Base-by-base conservation (phyloP, 2,888 invertebrate species). In the Dusona sp. region DNA sequence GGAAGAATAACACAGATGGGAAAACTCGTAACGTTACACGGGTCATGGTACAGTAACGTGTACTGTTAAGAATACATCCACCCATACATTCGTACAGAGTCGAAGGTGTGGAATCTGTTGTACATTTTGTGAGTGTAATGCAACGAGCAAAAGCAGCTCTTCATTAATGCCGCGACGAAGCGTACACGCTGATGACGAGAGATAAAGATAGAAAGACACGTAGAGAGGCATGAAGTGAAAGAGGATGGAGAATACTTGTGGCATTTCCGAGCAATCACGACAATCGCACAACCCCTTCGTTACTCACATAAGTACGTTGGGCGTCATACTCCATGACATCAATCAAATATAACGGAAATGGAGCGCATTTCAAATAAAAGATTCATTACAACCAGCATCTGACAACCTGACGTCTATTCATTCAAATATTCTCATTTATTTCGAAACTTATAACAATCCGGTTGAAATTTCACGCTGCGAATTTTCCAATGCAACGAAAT, bases 1-100 rank as follows among this genome's bases (percentile, higher is more conserved):
- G 72, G 33, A 48, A 64, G 29, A n/a, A n/a, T n/a, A 19, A 42
- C 13, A 38, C 92, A 91, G 90, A 90, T 92, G 92, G 92, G 90
- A 90, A 91, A 90, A 91, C 88, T 89, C 75, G 80, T 77, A 80
- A 77, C 65, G 75, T 79, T 54, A 79, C 85, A 79, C 81, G 90
- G 92, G 91, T 92, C 91, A 92, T 88, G 89, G 90, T 92, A 92
- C 92, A 92, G 92, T 92, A 92, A 92, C 85, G 88, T 92, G 90
- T 92, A 92, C 92, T 92, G 92, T 92, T 92, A 92, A 92, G 88
- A 89, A 77, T 83, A 83, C 74, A 73, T 48, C 80, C 67, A 83
- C 54, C 3, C 33, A 45, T 33, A 19, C 6, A 36, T 25, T n/a
- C 9, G 25, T 33, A 2, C 67, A 77, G 72, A 38, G 51, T 45